Evolutionary conservation across 1,140 invertebrate species (phyloP), one percentile per base, ranked within the genome.

Genomic region (Diprion similis): DNA sequence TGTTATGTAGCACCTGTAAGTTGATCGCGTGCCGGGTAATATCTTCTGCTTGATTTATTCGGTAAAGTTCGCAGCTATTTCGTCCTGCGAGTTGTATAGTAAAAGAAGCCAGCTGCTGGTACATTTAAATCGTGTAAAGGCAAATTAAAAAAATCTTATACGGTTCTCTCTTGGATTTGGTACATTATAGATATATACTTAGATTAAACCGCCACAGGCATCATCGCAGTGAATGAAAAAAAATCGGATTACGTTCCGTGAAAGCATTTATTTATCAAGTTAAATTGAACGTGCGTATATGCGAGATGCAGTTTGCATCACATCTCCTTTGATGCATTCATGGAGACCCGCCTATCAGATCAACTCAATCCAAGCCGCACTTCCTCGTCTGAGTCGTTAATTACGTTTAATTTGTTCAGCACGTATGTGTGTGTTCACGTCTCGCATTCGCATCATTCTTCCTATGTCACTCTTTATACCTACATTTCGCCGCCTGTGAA

Each of bases 361-460:
- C 73, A 77, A 66, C 67, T 75, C 71, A 65, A 59, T 77, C 72
- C 75, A 75, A 75, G 74, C 74, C 73, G 77, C 71, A 80, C 77
- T 80, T 79, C 78, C 79, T 79, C 75, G 73, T 78, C 75, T 76
- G 73, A 59, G 71, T 75, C 74, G 77, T 75, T 80, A 79, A 80
- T 80, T 80, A 77, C 73, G 75, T 75, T 71, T 72, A 78, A 71
- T 73, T 68, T 75, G 67, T 68, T 71, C 48, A 70, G 69, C 72
- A 68, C 72, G 66, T 46, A 51, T 71, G 67, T 17, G 73, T 68
- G 10, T 13, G 66, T 24, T 13, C 11, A 46, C n/a, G 45, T 17
- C 45, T 24, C 11, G 11, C 51, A 70, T 24, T 47, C 17, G 17
- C 67, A 70, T 70, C 66, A 73, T 51, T 59, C 4, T 6, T 59